A percentile compares a stretch with the other conserved stretches of the same genome.
phyloP scores from a whole-genome alignment of 2,888 invertebrate genomes.

The Crossocerus cetratus region DNA sequence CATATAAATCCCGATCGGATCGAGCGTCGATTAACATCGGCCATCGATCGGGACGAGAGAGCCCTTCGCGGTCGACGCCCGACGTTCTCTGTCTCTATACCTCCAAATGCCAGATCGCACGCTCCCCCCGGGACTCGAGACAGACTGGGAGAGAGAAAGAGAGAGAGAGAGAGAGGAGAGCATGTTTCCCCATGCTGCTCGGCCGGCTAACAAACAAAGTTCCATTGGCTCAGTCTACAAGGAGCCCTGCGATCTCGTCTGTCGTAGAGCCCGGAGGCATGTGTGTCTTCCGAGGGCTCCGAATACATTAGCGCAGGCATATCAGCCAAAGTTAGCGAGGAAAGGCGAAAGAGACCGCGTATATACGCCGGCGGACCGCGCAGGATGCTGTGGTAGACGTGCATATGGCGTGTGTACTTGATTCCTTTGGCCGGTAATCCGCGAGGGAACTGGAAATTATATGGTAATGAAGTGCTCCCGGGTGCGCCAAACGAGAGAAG shows the following conservation, averaged over 20 bases:
- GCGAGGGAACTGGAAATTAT: constrained; percentile 61
- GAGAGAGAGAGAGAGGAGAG: too few species aligned
- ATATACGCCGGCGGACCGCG: too few species aligned
- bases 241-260: constrained; percentile 55
- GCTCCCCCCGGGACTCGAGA: too few species aligned
- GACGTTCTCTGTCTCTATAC: constrained; percentile 11
- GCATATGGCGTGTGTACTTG: constrained; percentile 25
- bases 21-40: neutral
- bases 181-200: too few species aligned
- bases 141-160: neutral
- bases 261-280: constrained; percentile 56
- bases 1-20: neutral
- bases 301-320: constrained; percentile 56
- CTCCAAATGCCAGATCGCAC: constrained; percentile 48
- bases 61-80: constrained; percentile 13
- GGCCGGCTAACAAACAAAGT: constrained; percentile 51
- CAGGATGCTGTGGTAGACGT: neutral
- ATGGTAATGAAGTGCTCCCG: constrained; percentile 62
- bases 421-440: constrained; percentile 55
- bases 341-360: constrained; percentile 6
- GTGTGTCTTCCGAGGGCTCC: constrained; percentile 44
- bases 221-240: constrained; percentile 42
- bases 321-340: constrained; percentile 32
- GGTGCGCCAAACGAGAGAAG: constrained; percentile 33
- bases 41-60: constrained; percentile 12